phyloP scores from a whole-genome alignment of 2,888 invertebrate species.

The Acrobasis suavella region DNA sequence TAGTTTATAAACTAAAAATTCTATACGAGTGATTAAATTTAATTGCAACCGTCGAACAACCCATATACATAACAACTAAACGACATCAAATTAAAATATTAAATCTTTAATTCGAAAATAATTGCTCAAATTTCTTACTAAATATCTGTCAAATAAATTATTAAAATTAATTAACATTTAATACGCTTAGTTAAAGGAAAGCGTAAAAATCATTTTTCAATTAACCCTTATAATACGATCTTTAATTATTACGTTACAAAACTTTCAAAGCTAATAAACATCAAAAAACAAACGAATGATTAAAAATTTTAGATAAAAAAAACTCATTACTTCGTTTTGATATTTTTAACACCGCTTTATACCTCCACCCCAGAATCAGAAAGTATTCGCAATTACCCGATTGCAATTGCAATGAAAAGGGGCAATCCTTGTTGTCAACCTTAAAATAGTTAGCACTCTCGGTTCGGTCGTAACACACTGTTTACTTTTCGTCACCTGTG shows the following conservation, averaged over 20 bases:
- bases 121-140: no score
- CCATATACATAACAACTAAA: not conserved
- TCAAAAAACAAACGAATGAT: not conserved
- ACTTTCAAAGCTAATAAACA: not conserved
- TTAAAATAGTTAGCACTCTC: slow-evolving; percentile 18
- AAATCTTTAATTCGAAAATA: no score
- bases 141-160: no score
- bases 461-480: slow-evolving; percentile 35
- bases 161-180: no score
- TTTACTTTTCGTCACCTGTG: slow-evolving; percentile 45
- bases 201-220: no score
- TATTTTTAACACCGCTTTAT: not conserved
- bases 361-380: not conserved
- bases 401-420: slow-evolving; percentile 12
- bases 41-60: not conserved
- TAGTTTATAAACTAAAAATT: slow-evolving; percentile 26
- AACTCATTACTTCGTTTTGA: not conserved
- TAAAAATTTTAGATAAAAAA: not conserved
- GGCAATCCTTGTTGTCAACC: not conserved
- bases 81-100: not conserved
- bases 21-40: slow-evolving; percentile 7
- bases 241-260: no score
- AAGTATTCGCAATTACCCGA: not conserved
- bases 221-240: no score
- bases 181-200: no score